Conservation (phyloP, 1,140 invertebrate species). For the Dufourea novaeangliae region DNA sequence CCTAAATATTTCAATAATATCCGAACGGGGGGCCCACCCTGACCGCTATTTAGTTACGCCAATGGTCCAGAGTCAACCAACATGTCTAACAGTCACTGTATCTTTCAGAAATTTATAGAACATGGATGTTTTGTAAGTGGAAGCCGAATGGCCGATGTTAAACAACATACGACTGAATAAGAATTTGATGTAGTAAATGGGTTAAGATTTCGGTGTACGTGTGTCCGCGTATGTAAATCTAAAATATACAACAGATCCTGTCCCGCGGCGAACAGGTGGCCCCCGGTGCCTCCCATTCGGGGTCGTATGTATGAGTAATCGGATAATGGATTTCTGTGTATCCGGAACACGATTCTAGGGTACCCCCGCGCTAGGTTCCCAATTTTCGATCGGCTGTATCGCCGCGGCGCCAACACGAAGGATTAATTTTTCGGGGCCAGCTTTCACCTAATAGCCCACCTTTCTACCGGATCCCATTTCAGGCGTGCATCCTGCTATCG, state of each 20-base stretch:
- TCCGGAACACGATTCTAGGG: conserved; percentile 73
- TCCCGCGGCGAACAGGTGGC: neutral
- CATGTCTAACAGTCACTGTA: too few species aligned
- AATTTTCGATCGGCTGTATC: conserved; percentile 44
- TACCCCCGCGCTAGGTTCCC: conserved; percentile 36
- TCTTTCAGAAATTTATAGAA: neutral
- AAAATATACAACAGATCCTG: neutral
- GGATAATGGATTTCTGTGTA: conserved; percentile 70
- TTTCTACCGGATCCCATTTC: conserved; percentile 57
- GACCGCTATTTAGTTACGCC: too few species aligned
- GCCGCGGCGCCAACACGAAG: conserved; percentile 27
- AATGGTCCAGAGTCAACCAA: too few species aligned
- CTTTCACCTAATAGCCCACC: conserved; percentile 75
- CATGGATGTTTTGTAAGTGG: neutral
- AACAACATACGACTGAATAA: neutral
- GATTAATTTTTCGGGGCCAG: conserved; percentile 75
- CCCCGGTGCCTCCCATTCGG: conserved; percentile 9
- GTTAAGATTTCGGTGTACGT: conserved; percentile 18
- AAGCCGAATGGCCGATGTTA: neutral
- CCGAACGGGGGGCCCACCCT: too few species aligned
- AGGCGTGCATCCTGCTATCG: neutral
- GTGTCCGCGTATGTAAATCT: conserved; percentile 49
- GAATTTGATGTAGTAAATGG: neutral
- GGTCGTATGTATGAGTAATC: conserved; percentile 14
- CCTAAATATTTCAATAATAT: too few species aligned